Evolutionary conservation across 2,888 invertebrate species (phyloP).

Genomic region (Drymonia ruficornis): DNA sequence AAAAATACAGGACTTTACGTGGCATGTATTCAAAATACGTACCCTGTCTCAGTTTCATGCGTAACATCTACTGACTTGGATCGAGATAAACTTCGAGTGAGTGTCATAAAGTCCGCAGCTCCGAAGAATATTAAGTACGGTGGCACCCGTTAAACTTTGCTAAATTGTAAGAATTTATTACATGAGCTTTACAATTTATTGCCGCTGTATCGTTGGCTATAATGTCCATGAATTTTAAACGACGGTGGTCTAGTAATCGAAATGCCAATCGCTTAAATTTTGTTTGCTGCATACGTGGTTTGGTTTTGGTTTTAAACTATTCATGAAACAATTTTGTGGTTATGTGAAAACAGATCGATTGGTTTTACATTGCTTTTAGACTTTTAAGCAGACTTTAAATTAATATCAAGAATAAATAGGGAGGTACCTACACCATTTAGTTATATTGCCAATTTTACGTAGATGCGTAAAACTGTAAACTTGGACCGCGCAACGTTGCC

Average conservation of each 20-base stretch:
- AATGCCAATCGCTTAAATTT: not conserved
- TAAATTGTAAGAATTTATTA: constrained; percentile 31
- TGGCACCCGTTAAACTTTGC: constrained; percentile 28
- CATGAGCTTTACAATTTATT: constrained; percentile 26
- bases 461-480: too few species aligned
- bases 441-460: too few species aligned
- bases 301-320: too few species aligned
- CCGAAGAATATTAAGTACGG: constrained; percentile 26
- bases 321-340: too few species aligned
- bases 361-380: too few species aligned
- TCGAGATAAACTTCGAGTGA: constrained; percentile 5
- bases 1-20: not conserved
- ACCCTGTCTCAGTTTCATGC: not conserved
- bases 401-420: too few species aligned
- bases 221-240: constrained; percentile 26
- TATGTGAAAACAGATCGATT: too few species aligned
- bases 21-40: not conserved
- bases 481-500: too few species aligned
- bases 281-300: too few species aligned
- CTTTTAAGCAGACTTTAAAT: too few species aligned
- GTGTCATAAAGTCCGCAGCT: constrained; percentile 28
- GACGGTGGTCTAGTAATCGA: constrained; percentile 6
- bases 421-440: too few species aligned
- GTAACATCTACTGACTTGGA: constrained; percentile 3
- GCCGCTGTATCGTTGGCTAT: constrained; percentile 18